Evolutionary conservation across 2,797 vertebrate genomes (phyloP), one percentile per base, ranked within the genome.

Genomic region (Poecile montanus): DNA sequence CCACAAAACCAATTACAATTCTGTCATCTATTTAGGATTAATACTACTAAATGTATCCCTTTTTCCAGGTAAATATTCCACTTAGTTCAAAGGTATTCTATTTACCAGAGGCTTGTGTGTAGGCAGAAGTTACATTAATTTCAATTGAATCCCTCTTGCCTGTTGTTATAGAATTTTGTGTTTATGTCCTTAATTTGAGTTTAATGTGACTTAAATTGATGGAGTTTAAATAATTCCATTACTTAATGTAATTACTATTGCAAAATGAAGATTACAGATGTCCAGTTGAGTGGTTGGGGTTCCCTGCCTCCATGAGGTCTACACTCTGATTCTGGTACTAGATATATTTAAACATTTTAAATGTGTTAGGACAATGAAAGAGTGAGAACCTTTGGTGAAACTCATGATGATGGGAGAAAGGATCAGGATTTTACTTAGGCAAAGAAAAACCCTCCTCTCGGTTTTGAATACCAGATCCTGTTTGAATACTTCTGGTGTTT

Each of bases 1-100:
- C 70, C 88, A 88, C 53, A 85, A 95, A 97, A 78, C 95, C 95
- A 88, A 95, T 98, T 94, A 91, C 87, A 93, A 73, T 96, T 91
- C 94, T 97, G 89, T 95, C 94, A 89, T 84, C 50, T 92, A 32
- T 84, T 86, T 91, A 75, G 71, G 30, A 83, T 75, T 93, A 95
- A 90, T 89, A 70, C 34, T 80, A 25, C 29, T 91, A 47, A 92
- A 67, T 73, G 25, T 47, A 62, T 61, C n/a, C 25, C 32, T 36
- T 70, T 88, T 85, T 53, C 45, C n/a, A 89, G 73, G 80, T 75
- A 82, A 89, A 72, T 86, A 84, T 56, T 76, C 17, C 25, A 74
- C 45, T 81, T 82, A 32, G 14, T 74, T 70, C 48, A 57, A 50
- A 90, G 70, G 66, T 93, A 61, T 79, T 85, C 32, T 67, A 0